Evolutionary conservation across 2,113 vertebrate species (phyloP), one percentile per base, ranked within the genome.

Genomic region (Reinhardtius hippoglossoides): DNA sequence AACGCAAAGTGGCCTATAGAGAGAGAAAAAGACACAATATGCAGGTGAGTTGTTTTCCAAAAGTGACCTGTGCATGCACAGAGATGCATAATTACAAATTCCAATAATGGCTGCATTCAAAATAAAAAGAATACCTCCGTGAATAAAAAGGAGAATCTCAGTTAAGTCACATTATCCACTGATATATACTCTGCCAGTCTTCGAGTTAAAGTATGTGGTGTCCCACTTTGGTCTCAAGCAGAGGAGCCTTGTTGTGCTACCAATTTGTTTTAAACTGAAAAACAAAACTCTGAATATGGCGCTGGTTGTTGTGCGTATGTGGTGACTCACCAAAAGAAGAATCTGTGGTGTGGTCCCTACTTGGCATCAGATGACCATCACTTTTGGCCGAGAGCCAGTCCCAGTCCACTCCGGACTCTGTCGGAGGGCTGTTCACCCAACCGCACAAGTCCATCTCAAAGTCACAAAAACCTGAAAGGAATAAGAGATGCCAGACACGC

Each of bases 361-460:
- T 0, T 24, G 94, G 94, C 42, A 57, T 8, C 1, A 84, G 5
- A 0, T 0, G 0, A 5, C 20, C 21, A 0, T 3, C 2, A 58
- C 67, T 88, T 2, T n/a, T 40, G 4, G 74, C 90, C 10, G 94
- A 93, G 1, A 89, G 88, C 94, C 94, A 95, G 61, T 91, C 93
- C 94, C 94, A 95, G 24, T 91, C 80, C 27, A 91, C 40, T 26
- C 87, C 87, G 0, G 52, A 75, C 78, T 24, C 58, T 27, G 68
- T 9, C 4, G 89, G 80, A 55, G 72, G 83, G 74, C 14, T 90
- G 79, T 88, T 95, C 13, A 92, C 85, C 94, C 94, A 95, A 46
- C 92, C 90, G 71, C 94, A 95, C 58, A 88, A 50, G 77, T 94
- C 93, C 80, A 91, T 90, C 81, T 95, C 94, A 93, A 95, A 95